Evolutionary conservation across 2,888 invertebrate species (phyloP).

Genomic region (Mactromeris polynyma): DNA sequence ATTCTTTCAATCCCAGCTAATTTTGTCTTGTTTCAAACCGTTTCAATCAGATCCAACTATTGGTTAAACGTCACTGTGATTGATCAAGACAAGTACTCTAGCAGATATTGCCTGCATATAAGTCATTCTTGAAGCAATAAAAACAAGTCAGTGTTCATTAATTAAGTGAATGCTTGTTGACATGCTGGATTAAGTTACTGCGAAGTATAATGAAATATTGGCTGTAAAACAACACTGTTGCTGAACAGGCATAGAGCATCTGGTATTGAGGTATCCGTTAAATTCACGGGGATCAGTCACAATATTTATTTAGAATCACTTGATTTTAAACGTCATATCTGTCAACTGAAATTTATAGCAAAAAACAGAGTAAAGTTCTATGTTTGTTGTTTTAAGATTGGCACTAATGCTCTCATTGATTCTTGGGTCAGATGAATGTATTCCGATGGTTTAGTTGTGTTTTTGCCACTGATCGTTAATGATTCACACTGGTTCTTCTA

Average conservation of each 20-base stretch:
- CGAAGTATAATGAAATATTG: background rate
- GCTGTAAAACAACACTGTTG: background rate
- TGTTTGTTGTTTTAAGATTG: too few species aligned
- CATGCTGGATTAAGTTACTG: background rate
- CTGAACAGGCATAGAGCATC: background rate
- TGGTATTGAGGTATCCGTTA: background rate
- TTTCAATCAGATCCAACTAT: background rate
- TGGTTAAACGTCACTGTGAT: constrained; percentile 9
- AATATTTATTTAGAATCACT: too few species aligned
- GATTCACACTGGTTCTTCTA: too few species aligned
- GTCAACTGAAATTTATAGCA: too few species aligned
- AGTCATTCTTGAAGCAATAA: background rate
- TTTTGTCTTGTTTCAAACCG: constrained; percentile 4
- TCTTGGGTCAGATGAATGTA: too few species aligned
- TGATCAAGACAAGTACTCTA: background rate
- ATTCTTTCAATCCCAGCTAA: background rate
- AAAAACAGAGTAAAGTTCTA: too few species aligned
- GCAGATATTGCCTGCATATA: background rate
- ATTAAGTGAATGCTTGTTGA: constrained; percentile 6
- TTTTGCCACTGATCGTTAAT: too few species aligned
- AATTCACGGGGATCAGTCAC: too few species aligned
- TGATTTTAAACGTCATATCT: too few species aligned
- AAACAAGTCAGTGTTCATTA: background rate
- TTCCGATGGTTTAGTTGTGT: too few species aligned
- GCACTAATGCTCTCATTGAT: too few species aligned